Base-by-base conservation (phyloP, 1,140 invertebrate species). In the Phthorimaea operculella region DNA sequence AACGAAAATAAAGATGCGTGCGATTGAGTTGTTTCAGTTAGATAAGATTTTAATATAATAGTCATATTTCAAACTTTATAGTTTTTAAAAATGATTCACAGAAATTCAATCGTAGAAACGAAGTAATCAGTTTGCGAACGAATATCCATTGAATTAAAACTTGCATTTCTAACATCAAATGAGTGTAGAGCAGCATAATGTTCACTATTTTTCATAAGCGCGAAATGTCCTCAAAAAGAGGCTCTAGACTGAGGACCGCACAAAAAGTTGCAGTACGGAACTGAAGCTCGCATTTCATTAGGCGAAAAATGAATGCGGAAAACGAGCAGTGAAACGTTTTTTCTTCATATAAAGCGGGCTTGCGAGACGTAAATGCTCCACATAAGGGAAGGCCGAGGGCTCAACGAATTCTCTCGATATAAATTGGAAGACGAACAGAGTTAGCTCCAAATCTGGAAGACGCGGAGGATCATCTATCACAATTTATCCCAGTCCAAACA, bases 401-500 rank as follows among this genome's bases (percentile, higher is more conserved):
- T 52, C 54, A 60, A 52, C 54, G 60, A 56, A 60, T 59, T 55
- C 54, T 57, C 61, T 64, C 60, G 59, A 66, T 73, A 68, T 70
- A 74, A 71, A 73, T 74, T 67, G 65, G 59, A 71, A 76, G 69
- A 68, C 63, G 55, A 59, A 70, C 69, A 68, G 66, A 68, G 64
- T 60, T 63, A 58, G 59, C 59, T 63, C 58, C 47, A 68, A 72
- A 72, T 75, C 64, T 70, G 68, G 62, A 65, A 66, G 67, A 68
- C 63, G 66, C 62, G 51, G 44, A 59, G 61, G 57, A 71, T 74
- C 72, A 79, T 80, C 68, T 74, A 72, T 79, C 74, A 79, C 76
- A 77, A 81, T 77, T 79, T 79, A 74, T 79, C 70, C 64, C 45
- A 67, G 69, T 73, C 69, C 72, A 68, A 71, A 66, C 66, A 68